These are phyloP conservation scores for Anthopleura xanthogrammica DNA, from an alignment of 92 coral and sea anemone genomes.

Conservation along the genomic window DNA sequence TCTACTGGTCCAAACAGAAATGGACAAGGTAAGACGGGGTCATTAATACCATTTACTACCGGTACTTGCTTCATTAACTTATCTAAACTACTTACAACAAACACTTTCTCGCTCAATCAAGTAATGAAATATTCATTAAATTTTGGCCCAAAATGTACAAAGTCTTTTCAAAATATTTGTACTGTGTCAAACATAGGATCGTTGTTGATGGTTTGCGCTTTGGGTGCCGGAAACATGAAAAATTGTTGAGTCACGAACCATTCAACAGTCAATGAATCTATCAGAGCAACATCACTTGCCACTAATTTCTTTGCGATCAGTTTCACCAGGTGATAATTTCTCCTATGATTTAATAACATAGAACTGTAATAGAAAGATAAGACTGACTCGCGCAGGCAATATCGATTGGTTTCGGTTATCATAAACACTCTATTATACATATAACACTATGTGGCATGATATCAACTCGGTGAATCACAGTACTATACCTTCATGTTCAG, in stretches of 20 bases:
- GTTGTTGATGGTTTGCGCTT: slow-evolving; percentile 2
- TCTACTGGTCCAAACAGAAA: slow-evolving; percentile 4
- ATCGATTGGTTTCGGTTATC: background rate
- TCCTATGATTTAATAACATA: slow-evolving; percentile 9
- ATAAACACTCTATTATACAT: background rate
- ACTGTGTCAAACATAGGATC: slow-evolving; percentile 7
- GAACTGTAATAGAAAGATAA: slow-evolving; percentile 10
- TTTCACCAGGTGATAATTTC: slow-evolving; percentile 13
- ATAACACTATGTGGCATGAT: background rate
- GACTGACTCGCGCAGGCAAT: background rate
- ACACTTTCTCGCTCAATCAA: slow-evolving; percentile 9
- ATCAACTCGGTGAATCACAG: too few relatives aligned
- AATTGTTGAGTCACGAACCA: slow-evolving; percentile 4
- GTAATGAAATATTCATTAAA: slow-evolving; percentile 10
- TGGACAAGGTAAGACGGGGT: background rate
- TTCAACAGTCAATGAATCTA: background rate
- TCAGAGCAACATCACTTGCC: background rate
- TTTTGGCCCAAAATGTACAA: background rate
- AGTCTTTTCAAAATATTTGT: slow-evolving; percentile 12
- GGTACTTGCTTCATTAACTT: slow-evolving; percentile 14
- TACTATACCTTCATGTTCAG: too few relatives aligned
- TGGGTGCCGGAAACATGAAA: slow-evolving; percentile 7
- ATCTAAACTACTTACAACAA: slow-evolving; percentile 8
- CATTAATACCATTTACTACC: slow-evolving; percentile 12
- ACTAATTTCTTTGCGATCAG: background rate